A percentile compares a stretch with the other conserved stretches of the same genome.
Conservation (phyloP, 1,140 invertebrate genomes). For the Lanistes nyassanus region DNA sequence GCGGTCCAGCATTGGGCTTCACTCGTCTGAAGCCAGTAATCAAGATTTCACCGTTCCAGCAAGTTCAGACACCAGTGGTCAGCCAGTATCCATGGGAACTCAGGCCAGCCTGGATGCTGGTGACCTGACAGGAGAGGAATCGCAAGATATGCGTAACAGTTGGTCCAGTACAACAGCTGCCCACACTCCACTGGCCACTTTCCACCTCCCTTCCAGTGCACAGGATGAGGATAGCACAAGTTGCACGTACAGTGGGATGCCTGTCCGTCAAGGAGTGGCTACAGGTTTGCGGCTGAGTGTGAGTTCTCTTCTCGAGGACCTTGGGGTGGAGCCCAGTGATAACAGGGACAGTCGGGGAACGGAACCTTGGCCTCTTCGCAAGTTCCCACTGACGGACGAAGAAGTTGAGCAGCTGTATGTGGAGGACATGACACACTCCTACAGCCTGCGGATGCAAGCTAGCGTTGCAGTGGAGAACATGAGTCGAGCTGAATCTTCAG, state of each 20-base stretch:
- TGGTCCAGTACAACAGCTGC: constrained; percentile 1
- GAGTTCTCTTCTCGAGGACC: constrained; percentile 16
- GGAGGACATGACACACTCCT: constrained; percentile 49
- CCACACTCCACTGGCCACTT: background rate
- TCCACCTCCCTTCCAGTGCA: background rate
- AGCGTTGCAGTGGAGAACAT: constrained; percentile 27
- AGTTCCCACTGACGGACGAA: constrained; percentile 80
- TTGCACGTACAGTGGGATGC: background rate
- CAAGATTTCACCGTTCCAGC: constrained; percentile 7
- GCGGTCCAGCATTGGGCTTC: constrained; percentile 34
- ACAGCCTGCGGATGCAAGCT: constrained; percentile 21
- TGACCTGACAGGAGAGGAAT: background rate
- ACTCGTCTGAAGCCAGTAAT: constrained; percentile 24
- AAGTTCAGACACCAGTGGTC: constrained; percentile 14
- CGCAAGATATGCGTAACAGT: background rate
- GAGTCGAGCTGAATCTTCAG: constrained; percentile 23
- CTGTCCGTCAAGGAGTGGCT: background rate
- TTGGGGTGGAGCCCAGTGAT: constrained; percentile 1
- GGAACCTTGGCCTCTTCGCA: constrained; percentile 78
- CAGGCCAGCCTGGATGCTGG: constrained; percentile 25
- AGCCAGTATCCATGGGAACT: constrained; percentile 18
- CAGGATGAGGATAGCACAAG: constrained; percentile 3
- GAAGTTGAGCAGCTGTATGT: constrained; percentile 46
- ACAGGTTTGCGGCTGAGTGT: constrained; percentile 16
- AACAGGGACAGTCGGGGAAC: constrained; percentile 59